These are phyloP conservation scores for Drosophila nr. fundita DNA, from an alignment of 2,888 invertebrate genomes.

Conservation along the genomic window DNA sequence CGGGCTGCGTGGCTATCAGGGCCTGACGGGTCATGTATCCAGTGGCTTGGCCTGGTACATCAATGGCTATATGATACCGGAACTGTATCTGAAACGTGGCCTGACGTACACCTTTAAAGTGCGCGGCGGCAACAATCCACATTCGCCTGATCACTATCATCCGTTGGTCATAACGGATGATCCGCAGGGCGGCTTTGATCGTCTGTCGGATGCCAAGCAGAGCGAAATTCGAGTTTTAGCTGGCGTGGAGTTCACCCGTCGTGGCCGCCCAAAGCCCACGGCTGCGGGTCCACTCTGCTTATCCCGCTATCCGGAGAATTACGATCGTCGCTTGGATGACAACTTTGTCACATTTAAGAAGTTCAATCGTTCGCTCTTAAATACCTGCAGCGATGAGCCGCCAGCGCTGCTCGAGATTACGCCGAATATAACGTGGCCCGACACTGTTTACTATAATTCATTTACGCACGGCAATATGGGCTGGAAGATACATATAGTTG, in stretches of 20 bases:
- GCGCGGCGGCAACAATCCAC: slow-evolving; percentile 94
- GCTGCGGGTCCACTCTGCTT: slow-evolving; percentile 94
- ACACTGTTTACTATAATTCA: slow-evolving; percentile 96
- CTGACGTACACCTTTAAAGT: slow-evolving; percentile 93
- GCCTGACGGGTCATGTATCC: slow-evolving; percentile 89
- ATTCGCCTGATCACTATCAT: slow-evolving; percentile 93
- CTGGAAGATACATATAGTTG: slow-evolving; percentile 96
- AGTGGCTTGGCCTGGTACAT: slow-evolving; percentile 95
- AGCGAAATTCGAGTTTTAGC: slow-evolving; percentile 90
- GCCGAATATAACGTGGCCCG: slow-evolving; percentile 96
- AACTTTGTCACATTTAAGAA: slow-evolving; percentile 92
- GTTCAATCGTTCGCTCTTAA: slow-evolving; percentile 91
- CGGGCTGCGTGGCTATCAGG: slow-evolving; percentile 91
- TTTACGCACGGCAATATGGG: slow-evolving; percentile 98
- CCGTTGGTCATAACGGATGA: slow-evolving; percentile 95
- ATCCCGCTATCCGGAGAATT: slow-evolving; percentile 88
- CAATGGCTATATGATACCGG: slow-evolving; percentile 94
- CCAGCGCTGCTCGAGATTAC: slow-evolving; percentile 91
- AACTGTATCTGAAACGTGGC: slow-evolving; percentile 94
- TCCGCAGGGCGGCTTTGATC: slow-evolving; percentile 92
- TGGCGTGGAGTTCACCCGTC: slow-evolving; percentile 92
- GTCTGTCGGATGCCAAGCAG: slow-evolving; percentile 89
- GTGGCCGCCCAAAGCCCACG: slow-evolving; percentile 92
- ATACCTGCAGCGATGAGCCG: slow-evolving; percentile 90
- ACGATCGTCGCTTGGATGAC: slow-evolving; percentile 92